A percentile compares a stretch with the other conserved stretches of the same genome.
phyloP scores from a whole-genome alignment of 2,797 vertebrate species.

The Octomys mimax region DNA sequence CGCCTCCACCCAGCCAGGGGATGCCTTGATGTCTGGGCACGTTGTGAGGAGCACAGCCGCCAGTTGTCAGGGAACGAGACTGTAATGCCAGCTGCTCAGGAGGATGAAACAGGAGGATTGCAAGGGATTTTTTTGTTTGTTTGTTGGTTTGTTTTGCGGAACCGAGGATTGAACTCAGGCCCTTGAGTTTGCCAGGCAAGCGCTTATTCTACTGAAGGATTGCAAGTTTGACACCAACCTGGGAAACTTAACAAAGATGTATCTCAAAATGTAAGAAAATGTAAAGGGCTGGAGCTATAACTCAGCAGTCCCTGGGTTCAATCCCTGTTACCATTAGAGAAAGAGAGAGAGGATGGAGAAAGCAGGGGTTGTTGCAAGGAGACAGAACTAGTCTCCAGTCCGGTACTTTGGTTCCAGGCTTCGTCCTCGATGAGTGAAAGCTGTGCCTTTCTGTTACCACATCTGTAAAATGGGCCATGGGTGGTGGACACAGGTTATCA shows the following conservation, averaged over 20 bases:
- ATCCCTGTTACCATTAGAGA: neutral
- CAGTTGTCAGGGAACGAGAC: neutral
- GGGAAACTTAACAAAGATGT: neutral
- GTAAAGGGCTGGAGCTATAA: neutral
- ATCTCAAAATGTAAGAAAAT: neutral
- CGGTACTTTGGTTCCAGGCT: neutral
- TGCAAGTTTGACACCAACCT: neutral
- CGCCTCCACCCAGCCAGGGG: constrained; percentile 29
- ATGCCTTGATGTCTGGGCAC: neutral
- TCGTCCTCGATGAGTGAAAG: accelerated
- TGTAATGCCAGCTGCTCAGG: neutral
- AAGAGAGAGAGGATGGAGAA: neutral
- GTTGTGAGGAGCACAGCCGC: constrained; percentile 42
- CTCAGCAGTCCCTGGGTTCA: neutral
- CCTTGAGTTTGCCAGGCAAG: no score
- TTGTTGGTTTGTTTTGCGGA: no score
- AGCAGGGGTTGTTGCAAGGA: neutral
- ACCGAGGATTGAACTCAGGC: no score
- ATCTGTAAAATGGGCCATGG: neutral
- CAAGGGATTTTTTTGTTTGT: no score
- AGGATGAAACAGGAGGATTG: neutral
- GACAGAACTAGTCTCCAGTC: neutral
- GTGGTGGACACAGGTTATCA: neutral
- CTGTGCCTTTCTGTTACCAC: accelerated
- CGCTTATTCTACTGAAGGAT: no score